Percentiles rank a stretch among this genome's conserved stretches.
phyloP scores from a whole-genome alignment of 2,113 vertebrate species.

The Camelus dromedarius region DNA sequence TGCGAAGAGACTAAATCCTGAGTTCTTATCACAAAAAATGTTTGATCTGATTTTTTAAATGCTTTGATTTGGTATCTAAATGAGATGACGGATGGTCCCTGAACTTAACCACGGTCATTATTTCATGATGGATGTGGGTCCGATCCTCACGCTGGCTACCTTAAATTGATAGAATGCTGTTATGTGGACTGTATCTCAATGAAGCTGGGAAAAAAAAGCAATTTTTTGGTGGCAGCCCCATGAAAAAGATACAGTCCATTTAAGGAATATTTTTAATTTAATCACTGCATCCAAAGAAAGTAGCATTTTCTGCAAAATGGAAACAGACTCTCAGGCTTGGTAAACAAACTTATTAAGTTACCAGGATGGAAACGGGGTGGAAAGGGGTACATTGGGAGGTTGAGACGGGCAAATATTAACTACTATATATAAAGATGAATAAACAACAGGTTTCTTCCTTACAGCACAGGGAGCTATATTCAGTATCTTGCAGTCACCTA shows the following conservation, averaged over 20 bases:
- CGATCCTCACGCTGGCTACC: not conserved
- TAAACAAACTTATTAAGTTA: too few species aligned
- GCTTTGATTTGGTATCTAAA: not conserved
- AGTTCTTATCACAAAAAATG: not conserved
- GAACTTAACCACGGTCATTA: not conserved
- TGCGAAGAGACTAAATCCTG: not conserved
- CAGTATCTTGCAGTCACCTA: too few species aligned
- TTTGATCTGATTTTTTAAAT: too few species aligned
- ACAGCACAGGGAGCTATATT: too few species aligned
- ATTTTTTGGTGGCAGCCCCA: not conserved
- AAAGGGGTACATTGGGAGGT: too few species aligned
- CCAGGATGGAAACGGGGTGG: too few species aligned
- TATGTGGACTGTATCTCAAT: not conserved
- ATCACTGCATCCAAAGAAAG: not conserved
- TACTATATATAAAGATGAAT: too few species aligned
- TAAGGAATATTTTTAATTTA: not conserved
- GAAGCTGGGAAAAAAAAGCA: not conserved
- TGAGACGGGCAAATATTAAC: too few species aligned
- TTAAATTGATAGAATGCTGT: rapidly evolving
- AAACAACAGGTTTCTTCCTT: too few species aligned
- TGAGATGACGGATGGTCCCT: not conserved
- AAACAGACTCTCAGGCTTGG: too few species aligned
- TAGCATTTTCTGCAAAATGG: not conserved
- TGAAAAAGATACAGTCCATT: not conserved
- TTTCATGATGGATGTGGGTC: not conserved